Evolutionary conservation across 2,113 vertebrate species (phyloP), one percentile per base, ranked within the genome.

Genomic region (Phrynocephalus versicolor): DNA sequence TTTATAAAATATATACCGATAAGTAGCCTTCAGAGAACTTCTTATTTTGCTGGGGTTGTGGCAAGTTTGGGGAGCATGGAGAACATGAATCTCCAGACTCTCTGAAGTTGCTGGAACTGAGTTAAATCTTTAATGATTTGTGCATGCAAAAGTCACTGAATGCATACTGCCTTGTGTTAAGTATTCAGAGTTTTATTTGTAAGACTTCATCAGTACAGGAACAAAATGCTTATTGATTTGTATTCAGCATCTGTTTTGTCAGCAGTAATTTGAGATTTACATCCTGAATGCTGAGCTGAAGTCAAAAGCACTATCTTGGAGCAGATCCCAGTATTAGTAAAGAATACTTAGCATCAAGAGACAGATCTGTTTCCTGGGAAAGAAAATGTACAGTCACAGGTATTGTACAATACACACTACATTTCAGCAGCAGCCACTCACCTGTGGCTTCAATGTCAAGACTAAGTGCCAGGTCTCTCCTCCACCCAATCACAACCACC

Each of bases 181-280:
- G 77, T 78, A 87, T 84, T 87, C 67, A 82, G 73, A 37, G 23
- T 6, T 85, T 89, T 87, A 82, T 88, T 85, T 86, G 62, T 89
- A 79, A 90, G 39, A 57, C 79, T 80, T 92, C 81, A 87, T 86
- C 75, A 95, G 91, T 16, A 71, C 58, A 76, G 64, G 69, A 92
- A 89, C 74, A 87, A 81, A 93, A 93, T 41, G 18, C 57, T 71
- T 86, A 94, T 75, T 76, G 81, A 93, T 93, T 92, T 93, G 83
- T 65, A 92, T 86, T 90, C 91, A 71, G 70, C 13, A 39, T 92
- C 89, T 51, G 85, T 92, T 93, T 88, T 77, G 77, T 90, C 92
- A 94, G 91, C 92, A 94, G 74, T 91, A 94, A 94, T 88, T 92
- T 79, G 89, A 91, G 78, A 91, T 90, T 92, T 90, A 79, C 79